phyloP scores from a whole-genome alignment of 2,888 invertebrate genomes.

The Disparrhopalites patrizii region DNA sequence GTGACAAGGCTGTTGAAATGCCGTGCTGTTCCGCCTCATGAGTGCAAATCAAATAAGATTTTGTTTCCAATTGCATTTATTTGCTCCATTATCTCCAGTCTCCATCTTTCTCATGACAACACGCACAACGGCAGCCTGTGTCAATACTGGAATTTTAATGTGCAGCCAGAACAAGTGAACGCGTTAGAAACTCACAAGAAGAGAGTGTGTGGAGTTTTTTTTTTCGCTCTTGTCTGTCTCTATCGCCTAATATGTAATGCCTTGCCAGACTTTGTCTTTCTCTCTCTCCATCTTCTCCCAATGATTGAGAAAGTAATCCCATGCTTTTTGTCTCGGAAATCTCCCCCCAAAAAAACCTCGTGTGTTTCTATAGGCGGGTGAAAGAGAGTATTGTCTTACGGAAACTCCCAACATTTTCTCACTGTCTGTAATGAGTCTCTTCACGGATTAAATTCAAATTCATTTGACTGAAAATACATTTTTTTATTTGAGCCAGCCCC shows the following conservation, averaged over 20 bases:
- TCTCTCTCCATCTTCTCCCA: background rate
- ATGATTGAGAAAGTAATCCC: background rate
- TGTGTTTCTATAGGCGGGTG: background rate
- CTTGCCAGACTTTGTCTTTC: background rate
- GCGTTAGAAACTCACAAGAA: too few species aligned
- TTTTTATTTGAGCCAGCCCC: background rate
- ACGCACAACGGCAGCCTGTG: background rate
- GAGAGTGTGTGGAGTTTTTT: too few species aligned
- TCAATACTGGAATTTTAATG: background rate
- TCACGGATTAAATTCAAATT: slow-evolving; percentile 13
- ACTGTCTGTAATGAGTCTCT: background rate
- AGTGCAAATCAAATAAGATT: slow-evolving; percentile 22
- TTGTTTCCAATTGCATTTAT: slow-evolving; percentile 23
- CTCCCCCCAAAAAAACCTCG: background rate
- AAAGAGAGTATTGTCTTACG: background rate
- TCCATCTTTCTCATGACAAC: slow-evolving; percentile 12
- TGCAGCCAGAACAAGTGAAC: background rate
- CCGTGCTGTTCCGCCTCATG: slow-evolving; percentile 10
- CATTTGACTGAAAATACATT: slow-evolving; percentile 13
- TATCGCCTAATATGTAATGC: too few species aligned
- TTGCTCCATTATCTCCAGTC: slow-evolving; percentile 8
- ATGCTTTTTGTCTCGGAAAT: background rate
- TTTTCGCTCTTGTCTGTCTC: too few species aligned
- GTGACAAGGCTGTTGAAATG: slow-evolving; percentile 2
- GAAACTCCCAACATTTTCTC: too few species aligned